phyloP scores from a whole-genome alignment of 2,797 vertebrate species.

The Helicolenus hilgendorfi region DNA sequence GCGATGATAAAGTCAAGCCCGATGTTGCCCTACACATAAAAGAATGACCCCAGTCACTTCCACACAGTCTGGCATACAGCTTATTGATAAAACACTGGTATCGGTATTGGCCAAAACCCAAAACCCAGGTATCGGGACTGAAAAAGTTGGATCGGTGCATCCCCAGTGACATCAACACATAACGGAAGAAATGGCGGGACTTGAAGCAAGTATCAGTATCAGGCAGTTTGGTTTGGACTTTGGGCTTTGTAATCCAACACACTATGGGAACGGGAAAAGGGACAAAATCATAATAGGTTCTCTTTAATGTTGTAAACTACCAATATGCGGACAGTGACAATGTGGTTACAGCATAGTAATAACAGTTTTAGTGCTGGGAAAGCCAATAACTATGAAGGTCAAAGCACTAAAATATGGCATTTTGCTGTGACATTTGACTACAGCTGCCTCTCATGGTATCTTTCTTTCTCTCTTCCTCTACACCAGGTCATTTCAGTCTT shows the following conservation, averaged over 20 bases:
- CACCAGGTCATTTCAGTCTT: slow-evolving; percentile 34
- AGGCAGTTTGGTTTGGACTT: neutral
- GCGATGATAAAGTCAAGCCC: no score
- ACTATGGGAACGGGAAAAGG: neutral
- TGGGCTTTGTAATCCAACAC: neutral
- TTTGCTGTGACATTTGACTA: slow-evolving; percentile 73
- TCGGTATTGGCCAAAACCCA: no score
- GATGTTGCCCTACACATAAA: no score
- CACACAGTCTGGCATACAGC: no score
- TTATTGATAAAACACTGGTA: no score
- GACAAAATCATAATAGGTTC: neutral
- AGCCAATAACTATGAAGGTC: slow-evolving; percentile 69
- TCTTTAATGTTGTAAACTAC: slow-evolving; percentile 11
- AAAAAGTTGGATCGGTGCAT: no score
- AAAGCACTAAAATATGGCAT: slow-evolving; percentile 72
- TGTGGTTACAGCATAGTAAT: slow-evolving; percentile 34
- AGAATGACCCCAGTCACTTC: no score
- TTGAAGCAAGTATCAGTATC: neutral
- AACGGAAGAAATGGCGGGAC: neutral
- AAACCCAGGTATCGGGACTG: no score
- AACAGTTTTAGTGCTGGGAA: slow-evolving; percentile 55
- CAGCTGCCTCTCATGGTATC: slow-evolving; percentile 41
- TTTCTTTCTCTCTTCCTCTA: slow-evolving; percentile 31
- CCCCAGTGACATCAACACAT: no score
- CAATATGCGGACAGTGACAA: slow-evolving; percentile 34